These are phyloP conservation scores for Ibycter americanus DNA, from an alignment of 2,797 vertebrate genomes.

Conservation along the genomic window DNA sequence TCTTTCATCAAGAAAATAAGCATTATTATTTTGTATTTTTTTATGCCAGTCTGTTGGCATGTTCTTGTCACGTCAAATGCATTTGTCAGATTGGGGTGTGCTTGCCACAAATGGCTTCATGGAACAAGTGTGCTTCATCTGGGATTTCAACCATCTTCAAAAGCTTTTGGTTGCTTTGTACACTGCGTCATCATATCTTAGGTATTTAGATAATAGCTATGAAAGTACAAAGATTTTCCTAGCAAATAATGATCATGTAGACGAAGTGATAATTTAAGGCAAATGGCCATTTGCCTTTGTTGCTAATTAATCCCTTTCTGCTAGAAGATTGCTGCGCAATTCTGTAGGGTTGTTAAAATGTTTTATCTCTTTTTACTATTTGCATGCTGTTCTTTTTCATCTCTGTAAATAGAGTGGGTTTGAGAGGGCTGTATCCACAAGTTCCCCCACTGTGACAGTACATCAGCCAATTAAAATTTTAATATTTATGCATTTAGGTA, in stretches of 20 bases:
- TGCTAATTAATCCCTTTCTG: conserved; percentile 44
- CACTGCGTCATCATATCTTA: not conserved
- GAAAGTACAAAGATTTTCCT: conserved; percentile 16
- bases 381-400: conserved; percentile 33
- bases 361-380: conserved; percentile 30
- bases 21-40: conserved; percentile 12
- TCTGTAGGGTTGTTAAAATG: not conserved
- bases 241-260: not conserved
- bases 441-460: not conserved
- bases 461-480: conserved; percentile 29
- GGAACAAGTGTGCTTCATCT: conserved; percentile 27
- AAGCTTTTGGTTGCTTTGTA: conserved; percentile 29
- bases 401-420: conserved; percentile 20
- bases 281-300: conserved; percentile 26
- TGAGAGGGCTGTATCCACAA: not conserved
- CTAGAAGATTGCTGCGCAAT: not conserved
- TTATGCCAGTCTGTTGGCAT: not conserved
- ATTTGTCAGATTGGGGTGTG: conserved; percentile 14
- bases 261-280: conserved; percentile 22
- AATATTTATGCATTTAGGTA: not conserved
- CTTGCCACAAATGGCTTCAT: conserved; percentile 7
- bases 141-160: conserved; percentile 10
- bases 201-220: conserved; percentile 24
- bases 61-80: conserved; percentile 5
- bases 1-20: conserved; percentile 35